Evolutionary conservation across 2,888 invertebrate genomes (phyloP).

Genomic region (Machimus atricapillus): DNA sequence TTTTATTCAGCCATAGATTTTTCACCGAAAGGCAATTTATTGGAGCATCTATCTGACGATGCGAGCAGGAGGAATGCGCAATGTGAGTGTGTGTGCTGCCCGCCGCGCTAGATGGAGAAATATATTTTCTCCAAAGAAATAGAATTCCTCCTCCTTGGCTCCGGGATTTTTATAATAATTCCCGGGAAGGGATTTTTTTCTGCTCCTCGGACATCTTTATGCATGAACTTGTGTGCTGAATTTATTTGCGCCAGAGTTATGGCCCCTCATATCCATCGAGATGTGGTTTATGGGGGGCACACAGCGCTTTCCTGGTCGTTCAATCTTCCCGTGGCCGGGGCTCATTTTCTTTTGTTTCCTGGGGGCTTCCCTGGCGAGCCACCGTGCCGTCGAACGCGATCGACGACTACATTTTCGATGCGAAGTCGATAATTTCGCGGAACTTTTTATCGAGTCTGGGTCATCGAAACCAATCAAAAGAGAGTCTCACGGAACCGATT

Average conservation of each 20-base stretch:
- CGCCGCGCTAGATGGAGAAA: slow-evolving; percentile 9
- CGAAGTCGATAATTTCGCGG: neutral
- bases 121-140: slow-evolving; percentile 33
- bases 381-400: neutral
- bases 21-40: slow-evolving; percentile 41
- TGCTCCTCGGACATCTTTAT: slow-evolving; percentile 39
- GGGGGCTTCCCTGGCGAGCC: neutral
- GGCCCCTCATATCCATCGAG: slow-evolving; percentile 33
- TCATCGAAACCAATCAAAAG: slow-evolving; percentile 15
- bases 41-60: slow-evolving; percentile 34
- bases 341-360: neutral
- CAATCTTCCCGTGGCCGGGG: neutral
- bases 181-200: slow-evolving; percentile 36
- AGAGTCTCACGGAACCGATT: neutral
- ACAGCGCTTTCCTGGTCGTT: neutral
- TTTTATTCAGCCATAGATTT: slow-evolving; percentile 45
- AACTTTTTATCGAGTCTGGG: slow-evolving; percentile 24
- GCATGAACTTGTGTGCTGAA: slow-evolving; percentile 41
- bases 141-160: slow-evolving; percentile 40
- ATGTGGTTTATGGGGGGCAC: slow-evolving; percentile 17
- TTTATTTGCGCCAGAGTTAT: slow-evolving; percentile 38
- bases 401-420: neutral
- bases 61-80: slow-evolving; percentile 22
- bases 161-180: slow-evolving; percentile 37
- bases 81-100: slow-evolving; percentile 2